phyloP scores from a whole-genome alignment of 2,888 invertebrate species.

The Glaucopsyche alexis region DNA sequence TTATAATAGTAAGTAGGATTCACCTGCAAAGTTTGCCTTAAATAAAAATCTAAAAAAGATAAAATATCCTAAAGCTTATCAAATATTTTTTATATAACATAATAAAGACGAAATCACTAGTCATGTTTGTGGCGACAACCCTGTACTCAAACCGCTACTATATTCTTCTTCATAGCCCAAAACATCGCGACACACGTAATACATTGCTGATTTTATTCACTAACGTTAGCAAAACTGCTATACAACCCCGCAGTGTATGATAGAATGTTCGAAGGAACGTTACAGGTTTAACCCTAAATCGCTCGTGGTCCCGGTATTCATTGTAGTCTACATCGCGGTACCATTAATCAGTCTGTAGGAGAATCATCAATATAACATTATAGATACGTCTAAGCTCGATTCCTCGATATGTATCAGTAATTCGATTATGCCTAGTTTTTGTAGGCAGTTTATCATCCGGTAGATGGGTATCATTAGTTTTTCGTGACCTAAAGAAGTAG shows the following conservation, averaged over 20 bases:
- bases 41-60: slow-evolving; percentile 3
- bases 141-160: slow-evolving; percentile 55
- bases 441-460: slow-evolving; percentile 65
- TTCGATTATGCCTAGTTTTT: slow-evolving; percentile 70
- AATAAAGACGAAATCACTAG: slow-evolving; percentile 65
- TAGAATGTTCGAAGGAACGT: slow-evolving; percentile 26
- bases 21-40: neutral
- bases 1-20: too few relatives aligned
- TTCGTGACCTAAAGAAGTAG: neutral
- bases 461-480: slow-evolving; percentile 39
- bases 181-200: slow-evolving; percentile 24
- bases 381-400: slow-evolving; percentile 74
- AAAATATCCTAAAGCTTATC: slow-evolving; percentile 30
- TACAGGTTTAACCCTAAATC: slow-evolving; percentile 48
- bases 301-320: slow-evolving; percentile 55
- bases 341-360: slow-evolving; percentile 78
- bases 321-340: slow-evolving; percentile 68
- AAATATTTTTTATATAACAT: slow-evolving; percentile 39
- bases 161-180: slow-evolving; percentile 30
- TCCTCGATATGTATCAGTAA: slow-evolving; percentile 72
- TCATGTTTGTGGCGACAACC: slow-evolving; percentile 75
- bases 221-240: slow-evolving; percentile 43
- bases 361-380: slow-evolving; percentile 78
- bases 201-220: slow-evolving; percentile 13
- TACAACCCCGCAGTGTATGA: slow-evolving; percentile 47